phyloP scores from a whole-genome alignment of 2,888 invertebrate species.

The Charanyca ferruginea region DNA sequence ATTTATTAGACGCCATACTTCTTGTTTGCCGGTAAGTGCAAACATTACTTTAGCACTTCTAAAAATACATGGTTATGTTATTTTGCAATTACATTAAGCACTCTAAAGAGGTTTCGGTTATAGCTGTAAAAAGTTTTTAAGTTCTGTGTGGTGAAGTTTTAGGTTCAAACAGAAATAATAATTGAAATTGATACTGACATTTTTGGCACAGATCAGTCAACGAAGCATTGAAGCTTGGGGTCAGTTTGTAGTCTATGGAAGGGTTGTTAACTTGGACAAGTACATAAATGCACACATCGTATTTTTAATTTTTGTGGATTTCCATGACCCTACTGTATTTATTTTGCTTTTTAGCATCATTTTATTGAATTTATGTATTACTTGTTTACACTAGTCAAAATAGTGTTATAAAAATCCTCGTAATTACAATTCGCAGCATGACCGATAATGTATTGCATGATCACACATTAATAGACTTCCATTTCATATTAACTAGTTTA shows the following conservation, averaged over 20 bases:
- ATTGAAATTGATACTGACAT: slow-evolving; percentile 5
- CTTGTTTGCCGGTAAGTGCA: slow-evolving; percentile 87
- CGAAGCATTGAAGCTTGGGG: slow-evolving; percentile 32
- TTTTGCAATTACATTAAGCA: slow-evolving; percentile 56
- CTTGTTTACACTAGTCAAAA: slow-evolving; percentile 12
- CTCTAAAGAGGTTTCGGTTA: slow-evolving; percentile 50
- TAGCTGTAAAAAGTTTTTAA: slow-evolving; percentile 21
- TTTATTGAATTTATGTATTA: slow-evolving; percentile 26
- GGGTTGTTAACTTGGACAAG: slow-evolving; percentile 20
- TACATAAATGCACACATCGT: slow-evolving; percentile 31
- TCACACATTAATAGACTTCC: slow-evolving; percentile 19
- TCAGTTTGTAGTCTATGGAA: slow-evolving; percentile 4
- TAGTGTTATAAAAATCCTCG: slow-evolving; percentile 2
- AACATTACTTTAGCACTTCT: slow-evolving; percentile 67
- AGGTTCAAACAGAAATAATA: slow-evolving; percentile 7
- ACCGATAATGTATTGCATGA: slow-evolving; percentile 42
- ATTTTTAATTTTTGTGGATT: slow-evolving; percentile 63
- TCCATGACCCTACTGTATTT: slow-evolving; percentile 74
- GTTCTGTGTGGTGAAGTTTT: slow-evolving; percentile 33
- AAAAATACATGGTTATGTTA: slow-evolving; percentile 52
- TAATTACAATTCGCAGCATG: slow-evolving; percentile 27
- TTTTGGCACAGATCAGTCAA: slow-evolving; percentile 25
- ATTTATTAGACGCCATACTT: slow-evolving; percentile 82
- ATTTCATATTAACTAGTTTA: slow-evolving; percentile 16
- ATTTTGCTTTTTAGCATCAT: slow-evolving; percentile 58